Percentiles rank a stretch among this genome's conserved stretches.
Conservation (phyloP, 2,888 invertebrate species). For the Lithophane ornitopus region DNA sequence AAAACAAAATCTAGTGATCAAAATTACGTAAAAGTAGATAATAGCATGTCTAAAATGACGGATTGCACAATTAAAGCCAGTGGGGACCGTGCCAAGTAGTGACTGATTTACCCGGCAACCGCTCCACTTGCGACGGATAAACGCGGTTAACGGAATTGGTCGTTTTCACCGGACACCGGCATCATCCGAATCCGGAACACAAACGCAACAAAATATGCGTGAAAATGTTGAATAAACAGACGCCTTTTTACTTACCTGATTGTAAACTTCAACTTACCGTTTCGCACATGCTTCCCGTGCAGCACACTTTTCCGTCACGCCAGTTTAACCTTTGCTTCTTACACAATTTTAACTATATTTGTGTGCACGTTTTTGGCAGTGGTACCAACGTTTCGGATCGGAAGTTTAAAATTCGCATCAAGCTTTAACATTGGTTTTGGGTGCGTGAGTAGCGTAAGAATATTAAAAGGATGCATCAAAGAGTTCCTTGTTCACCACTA, state of each 20-base stretch:
- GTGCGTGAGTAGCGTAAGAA: conserved; percentile 45
- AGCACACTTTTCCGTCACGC: conserved; percentile 46
- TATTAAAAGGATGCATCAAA: conserved; percentile 50
- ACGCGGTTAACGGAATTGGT: conserved; percentile 74
- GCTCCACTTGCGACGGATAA: conserved; percentile 68
- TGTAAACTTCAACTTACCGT: conserved; percentile 59
- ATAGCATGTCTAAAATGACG: conserved; percentile 41
- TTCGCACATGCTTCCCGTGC: conserved; percentile 48
- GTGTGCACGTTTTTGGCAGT: conserved; percentile 37
- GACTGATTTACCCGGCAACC: conserved; percentile 64
- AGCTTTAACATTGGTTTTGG: conserved; percentile 45
- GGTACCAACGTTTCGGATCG: conserved; percentile 33
- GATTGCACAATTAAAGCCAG: conserved; percentile 57
- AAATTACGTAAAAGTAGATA: conserved; percentile 54
- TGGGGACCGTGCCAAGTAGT: conserved; percentile 49
- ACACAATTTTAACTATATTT: conserved; percentile 35
- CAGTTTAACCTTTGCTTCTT: conserved; percentile 31
- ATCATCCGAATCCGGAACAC: conserved; percentile 71
- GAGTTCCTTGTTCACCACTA: conserved; percentile 49
- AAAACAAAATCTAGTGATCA: conserved; percentile 35
- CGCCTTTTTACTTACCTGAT: conserved; percentile 62
- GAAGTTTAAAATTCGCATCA: conserved; percentile 59
- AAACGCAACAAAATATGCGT: conserved; percentile 68
- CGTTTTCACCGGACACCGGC: conserved; percentile 73
- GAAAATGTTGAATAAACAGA: conserved; percentile 68